Evolutionary conservation across 2,797 vertebrate genomes (phyloP).

Genomic region (Alauda arvensis): DNA sequence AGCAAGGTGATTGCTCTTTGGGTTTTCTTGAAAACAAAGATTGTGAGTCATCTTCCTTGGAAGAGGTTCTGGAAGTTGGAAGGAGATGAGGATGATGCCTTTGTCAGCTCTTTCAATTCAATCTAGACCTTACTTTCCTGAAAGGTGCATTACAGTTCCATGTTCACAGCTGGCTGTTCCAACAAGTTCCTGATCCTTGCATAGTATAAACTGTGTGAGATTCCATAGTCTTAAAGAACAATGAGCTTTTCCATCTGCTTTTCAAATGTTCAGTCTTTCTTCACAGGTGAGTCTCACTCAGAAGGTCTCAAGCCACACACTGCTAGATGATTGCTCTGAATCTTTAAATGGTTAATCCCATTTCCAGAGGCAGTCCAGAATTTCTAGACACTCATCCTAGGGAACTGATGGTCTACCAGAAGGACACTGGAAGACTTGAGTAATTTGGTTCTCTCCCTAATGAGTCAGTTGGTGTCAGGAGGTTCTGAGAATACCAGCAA

Average conservation of each 20-base stretch:
- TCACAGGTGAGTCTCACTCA: not conserved
- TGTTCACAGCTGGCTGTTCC: not conserved
- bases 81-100: not conserved
- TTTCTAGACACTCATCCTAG: not conserved
- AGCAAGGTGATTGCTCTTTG: not conserved
- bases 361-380: not conserved
- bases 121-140: not conserved
- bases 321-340: not conserved
- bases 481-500: not conserved
- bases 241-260: not conserved
- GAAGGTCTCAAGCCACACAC: not conserved
- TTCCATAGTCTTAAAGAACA: not conserved
- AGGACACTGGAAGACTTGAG: not conserved
- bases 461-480: not conserved
- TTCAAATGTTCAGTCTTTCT: not conserved
- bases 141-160: not conserved
- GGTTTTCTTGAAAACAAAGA: not conserved
- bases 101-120: not conserved
- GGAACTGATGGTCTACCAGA: not conserved
- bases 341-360: not conserved
- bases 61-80: not conserved
- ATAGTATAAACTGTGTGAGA: not conserved
- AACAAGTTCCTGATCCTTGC: not conserved
- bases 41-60: not conserved
- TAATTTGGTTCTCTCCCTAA: not conserved